Base-by-base conservation (phyloP, 2,888 invertebrate genomes). In the Drosophila siamana region DNA sequence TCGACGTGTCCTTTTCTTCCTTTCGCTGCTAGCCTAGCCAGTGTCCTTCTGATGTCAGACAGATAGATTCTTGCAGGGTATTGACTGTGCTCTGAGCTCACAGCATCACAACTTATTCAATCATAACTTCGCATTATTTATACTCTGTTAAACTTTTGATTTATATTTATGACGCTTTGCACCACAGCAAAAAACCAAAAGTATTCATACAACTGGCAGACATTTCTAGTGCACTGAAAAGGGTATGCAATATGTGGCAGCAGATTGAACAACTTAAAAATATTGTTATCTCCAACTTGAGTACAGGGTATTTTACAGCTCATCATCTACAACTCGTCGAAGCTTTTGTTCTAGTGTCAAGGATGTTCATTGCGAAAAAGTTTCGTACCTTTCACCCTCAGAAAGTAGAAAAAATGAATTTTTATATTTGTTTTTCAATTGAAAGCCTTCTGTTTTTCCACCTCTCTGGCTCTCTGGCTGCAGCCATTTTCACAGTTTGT, bases 371-470 rank as follows among this genome's bases (percentile, higher is more conserved):
- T 40, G 55, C 19, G 5, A 28, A 41, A 62, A 62, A 62, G 47
- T 62, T 61, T 62, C 47, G 15, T 55, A 56, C 38, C 46, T 62
- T 55, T 13, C 22, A 1, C 28, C 5, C 38, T 7, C 19, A 55
- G 24, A 54, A 30, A 40, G 30, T 15, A 44, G n/a, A 16, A 26
- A 30, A 16, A 22, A 30, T 40, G 26, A 40, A 11, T 33, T 46
- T 30, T 41, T 47, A 47, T 41, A 48, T 63, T 50, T 63, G 43
- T 43, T 57, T 63, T 63, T 26, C 48, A 36, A 50, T 57, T 50
- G 56, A 57, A 62, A 62, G 46, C 56, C 62, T 62, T 62, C 56
- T 40, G 13, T 11, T 33, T 40, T 22, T 46, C 9, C 30, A 8
- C 13, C 26, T 15, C 41, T 41, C 59, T 41, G 19, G 36, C 46